Base-by-base conservation (phyloP, 2,797 vertebrate species). In the Danio choprae region DNA sequence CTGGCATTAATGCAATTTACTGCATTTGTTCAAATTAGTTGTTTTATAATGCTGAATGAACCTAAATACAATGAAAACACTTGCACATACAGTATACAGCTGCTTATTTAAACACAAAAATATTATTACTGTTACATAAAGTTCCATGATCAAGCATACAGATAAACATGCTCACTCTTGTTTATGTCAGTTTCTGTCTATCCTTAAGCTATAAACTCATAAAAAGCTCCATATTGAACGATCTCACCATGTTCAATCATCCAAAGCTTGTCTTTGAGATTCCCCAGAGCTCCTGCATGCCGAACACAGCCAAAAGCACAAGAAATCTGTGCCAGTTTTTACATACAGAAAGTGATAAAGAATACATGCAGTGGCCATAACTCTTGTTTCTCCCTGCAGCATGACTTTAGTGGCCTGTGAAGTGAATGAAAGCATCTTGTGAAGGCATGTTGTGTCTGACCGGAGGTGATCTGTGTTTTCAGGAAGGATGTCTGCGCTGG, bases 401-500 rank as follows among this genome's bases (percentile, higher is more conserved):
- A 7, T 0, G 15, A 74, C 44, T 74, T 63, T 38, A 74, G 36
- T 48, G 40, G n/a, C 7, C 18, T 63, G 11, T 76, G 12, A 67
- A 44, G 44, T 8, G 15, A 44, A 55, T 65, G 15, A 55, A 22
- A 65, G 12, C 53, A 8, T 51, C 20, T 50, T n/a, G 44, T 69
- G 51, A 40, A 63, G 55, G n/a, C 12, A 8, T 11, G 51, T 68
- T 81, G 70, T 59, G 65, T 77, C 56, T 79, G 72, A 76, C 20
- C 74, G 48, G 68, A 75, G 70, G 77, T 75, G 64, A 79, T 40
- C 74, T 58, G 16, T 56, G 50, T 50, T 58, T 10, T 73, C 85
- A 99, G 98, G 86, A 99, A 97, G 89, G 97, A 99, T 88, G 96
- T 99, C 82, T 99, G 98, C 87, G 96, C 96, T 44, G 95, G 96